Evolutionary conservation across 2,888 invertebrate species (phyloP).

Genomic region (Noctua pronuba): DNA sequence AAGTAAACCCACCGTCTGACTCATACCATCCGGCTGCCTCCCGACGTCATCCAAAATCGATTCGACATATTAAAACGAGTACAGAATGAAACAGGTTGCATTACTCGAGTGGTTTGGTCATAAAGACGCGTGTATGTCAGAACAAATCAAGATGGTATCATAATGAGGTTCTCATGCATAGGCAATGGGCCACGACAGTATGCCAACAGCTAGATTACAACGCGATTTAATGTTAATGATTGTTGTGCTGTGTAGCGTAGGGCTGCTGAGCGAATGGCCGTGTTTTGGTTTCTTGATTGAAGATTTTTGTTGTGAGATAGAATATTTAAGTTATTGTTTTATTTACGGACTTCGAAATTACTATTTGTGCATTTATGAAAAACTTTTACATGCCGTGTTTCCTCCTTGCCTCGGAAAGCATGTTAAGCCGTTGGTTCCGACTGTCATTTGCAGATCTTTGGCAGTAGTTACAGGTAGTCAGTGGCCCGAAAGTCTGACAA

Average conservation of each 20-base stretch:
- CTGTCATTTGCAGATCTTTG: background rate
- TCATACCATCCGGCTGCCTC: slow-evolving; percentile 29
- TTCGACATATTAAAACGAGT: slow-evolving; percentile 39
- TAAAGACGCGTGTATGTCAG: slow-evolving; percentile 42
- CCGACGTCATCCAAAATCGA: slow-evolving; percentile 38
- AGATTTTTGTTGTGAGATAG: background rate
- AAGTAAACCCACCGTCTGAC: slow-evolving; percentile 2
- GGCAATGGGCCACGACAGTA: slow-evolving; percentile 42
- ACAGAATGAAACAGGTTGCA: slow-evolving; percentile 33
- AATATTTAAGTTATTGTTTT: too few species aligned
- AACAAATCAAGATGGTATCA: slow-evolving; percentile 61
- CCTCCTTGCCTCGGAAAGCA: background rate
- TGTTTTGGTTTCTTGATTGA: slow-evolving; percentile 1
- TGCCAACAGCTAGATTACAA: slow-evolving; percentile 46
- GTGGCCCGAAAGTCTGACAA: background rate
- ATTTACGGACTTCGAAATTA: background rate
- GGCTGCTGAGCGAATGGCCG: slow-evolving; percentile 26
- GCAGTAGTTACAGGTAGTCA: background rate
- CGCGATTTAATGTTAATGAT: slow-evolving; percentile 71
- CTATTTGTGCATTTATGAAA: background rate
- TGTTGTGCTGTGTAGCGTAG: slow-evolving; percentile 43
- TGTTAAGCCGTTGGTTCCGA: background rate
- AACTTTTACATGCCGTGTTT: background rate
- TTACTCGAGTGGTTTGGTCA: slow-evolving; percentile 47
- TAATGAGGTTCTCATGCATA: slow-evolving; percentile 63